phyloP scores from a whole-genome alignment of 2,797 vertebrate genomes.

The Eulemur coronatus region DNA sequence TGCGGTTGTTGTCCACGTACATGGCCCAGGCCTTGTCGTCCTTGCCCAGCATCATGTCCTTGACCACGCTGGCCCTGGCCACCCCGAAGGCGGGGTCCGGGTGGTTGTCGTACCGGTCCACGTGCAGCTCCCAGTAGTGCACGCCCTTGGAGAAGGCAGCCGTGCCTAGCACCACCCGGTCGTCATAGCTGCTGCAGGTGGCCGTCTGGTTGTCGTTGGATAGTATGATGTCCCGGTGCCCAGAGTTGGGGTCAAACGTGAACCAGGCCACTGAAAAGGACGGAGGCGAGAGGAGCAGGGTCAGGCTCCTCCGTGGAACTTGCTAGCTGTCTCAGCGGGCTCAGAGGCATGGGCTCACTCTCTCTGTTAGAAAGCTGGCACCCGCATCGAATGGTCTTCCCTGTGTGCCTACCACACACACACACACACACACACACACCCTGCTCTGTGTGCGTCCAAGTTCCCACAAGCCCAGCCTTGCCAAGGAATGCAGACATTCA shows the following conservation, averaged over 20 bases:
- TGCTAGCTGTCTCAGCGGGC: not conserved
- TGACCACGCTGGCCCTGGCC: conserved; percentile 94
- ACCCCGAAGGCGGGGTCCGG: conserved; percentile 97
- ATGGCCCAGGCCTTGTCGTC: conserved; percentile 96
- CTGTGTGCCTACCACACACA: too few relatives aligned
- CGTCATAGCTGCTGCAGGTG: conserved; percentile 96
- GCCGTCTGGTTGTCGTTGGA: conserved; percentile 97
- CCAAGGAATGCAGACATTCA: not conserved
- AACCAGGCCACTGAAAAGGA: conserved; percentile 95
- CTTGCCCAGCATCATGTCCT: conserved; percentile 97
- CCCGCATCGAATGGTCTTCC: not conserved
- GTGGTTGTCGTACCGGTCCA: conserved; percentile 98
- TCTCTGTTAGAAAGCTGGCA: not conserved
- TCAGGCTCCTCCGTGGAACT: not conserved
- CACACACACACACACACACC: accelerated
- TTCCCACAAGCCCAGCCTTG: not conserved
- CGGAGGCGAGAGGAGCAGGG: not conserved
- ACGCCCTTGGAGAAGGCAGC: conserved; percentile 96
- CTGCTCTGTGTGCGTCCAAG: not conserved
- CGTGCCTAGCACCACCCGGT: conserved; percentile 96
- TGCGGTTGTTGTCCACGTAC: conserved; percentile 96
- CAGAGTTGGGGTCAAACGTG: conserved; percentile 95
- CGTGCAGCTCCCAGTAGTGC: conserved; percentile 96
- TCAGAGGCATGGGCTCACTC: not conserved
- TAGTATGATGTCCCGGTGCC: conserved; percentile 96